Conservation (phyloP, 2,888 invertebrate species). For the Beris chalybata region DNA sequence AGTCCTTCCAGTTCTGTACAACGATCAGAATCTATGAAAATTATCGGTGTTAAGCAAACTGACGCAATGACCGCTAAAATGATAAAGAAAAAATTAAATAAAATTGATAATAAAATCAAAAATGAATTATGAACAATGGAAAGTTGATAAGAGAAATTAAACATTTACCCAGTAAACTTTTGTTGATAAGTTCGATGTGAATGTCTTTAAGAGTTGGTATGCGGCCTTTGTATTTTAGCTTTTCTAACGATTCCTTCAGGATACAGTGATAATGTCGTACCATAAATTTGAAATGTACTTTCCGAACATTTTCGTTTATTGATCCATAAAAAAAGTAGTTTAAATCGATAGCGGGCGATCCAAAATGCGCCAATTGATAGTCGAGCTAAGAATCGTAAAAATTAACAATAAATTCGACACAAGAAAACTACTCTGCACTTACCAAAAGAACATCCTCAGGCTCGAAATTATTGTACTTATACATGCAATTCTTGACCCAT, state of each 20-base stretch:
- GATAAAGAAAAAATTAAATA: slow-evolving; percentile 11
- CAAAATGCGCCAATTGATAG: slow-evolving; percentile 53
- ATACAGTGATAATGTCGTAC: slow-evolving; percentile 51
- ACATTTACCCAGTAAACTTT: slow-evolving; percentile 50
- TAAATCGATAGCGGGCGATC: slow-evolving; percentile 53
- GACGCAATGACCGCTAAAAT: slow-evolving; percentile 52
- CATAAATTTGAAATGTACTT: slow-evolving; percentile 51
- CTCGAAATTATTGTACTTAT: slow-evolving; percentile 48
- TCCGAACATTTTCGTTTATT: slow-evolving; percentile 52
- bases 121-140: too few species aligned
- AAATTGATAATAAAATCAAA: slow-evolving; percentile 7
- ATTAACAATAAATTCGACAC: slow-evolving; percentile 2
- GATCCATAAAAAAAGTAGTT: slow-evolving; percentile 53
- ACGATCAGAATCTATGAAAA: slow-evolving; percentile 47
- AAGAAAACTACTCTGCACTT: slow-evolving; percentile 29
- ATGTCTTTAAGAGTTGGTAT: slow-evolving; percentile 53
- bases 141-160: neutral
- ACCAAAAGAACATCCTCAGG: slow-evolving; percentile 53
- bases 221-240: slow-evolving; percentile 47
- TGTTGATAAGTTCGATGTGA: slow-evolving; percentile 51
- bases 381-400: slow-evolving; percentile 46
- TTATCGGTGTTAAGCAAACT: slow-evolving; percentile 52
- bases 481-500: slow-evolving; percentile 55
- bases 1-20: slow-evolving; percentile 34
- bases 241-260: slow-evolving; percentile 48